Conservation (phyloP, 1,140 invertebrate genomes). For the Amyelois transitella region DNA sequence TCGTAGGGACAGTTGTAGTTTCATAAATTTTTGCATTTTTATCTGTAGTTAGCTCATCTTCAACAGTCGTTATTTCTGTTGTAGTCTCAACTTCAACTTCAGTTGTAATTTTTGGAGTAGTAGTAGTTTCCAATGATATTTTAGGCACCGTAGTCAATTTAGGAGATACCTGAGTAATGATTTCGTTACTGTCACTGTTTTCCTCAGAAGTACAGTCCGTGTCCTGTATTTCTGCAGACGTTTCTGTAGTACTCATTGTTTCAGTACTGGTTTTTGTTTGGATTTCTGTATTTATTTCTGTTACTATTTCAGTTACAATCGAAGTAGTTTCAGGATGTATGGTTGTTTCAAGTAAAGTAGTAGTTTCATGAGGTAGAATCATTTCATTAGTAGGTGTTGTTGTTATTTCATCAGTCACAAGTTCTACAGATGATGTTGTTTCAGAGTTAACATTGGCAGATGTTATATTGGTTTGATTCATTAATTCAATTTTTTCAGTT, state of each 20-base stretch:
- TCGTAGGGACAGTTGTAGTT: slow-evolving; percentile 10
- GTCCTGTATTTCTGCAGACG: slow-evolving; percentile 16
- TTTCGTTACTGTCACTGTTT: slow-evolving; percentile 52
- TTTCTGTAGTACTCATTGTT: slow-evolving; percentile 13
- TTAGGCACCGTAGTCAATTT: not conserved
- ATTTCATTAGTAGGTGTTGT: not conserved
- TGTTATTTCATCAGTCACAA: slow-evolving; percentile 10
- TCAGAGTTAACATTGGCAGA: slow-evolving; percentile 12
- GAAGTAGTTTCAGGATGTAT: slow-evolving; percentile 12
- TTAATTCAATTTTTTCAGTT: slow-evolving; percentile 17
- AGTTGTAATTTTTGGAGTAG: not conserved
- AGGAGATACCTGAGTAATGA: slow-evolving; percentile 35
- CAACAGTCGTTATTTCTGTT: slow-evolving; percentile 10
- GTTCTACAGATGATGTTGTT: slow-evolving; percentile 5
- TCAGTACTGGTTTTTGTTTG: slow-evolving; percentile 13
- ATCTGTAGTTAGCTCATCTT: slow-evolving; percentile 15
- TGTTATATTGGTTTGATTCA: slow-evolving; percentile 13
- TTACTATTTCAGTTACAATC: slow-evolving; percentile 22
- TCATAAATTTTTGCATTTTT: slow-evolving; percentile 7
- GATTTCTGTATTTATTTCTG: slow-evolving; percentile 44
- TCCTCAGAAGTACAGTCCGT: slow-evolving; percentile 40
- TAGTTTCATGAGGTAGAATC: slow-evolving; percentile 7
- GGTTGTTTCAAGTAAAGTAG: slow-evolving; percentile 10
- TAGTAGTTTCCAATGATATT: slow-evolving; percentile 10
- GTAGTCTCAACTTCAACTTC: slow-evolving; percentile 6